phyloP scores from a whole-genome alignment of 2,797 vertebrate genomes.

The Hyperoplus lanceolatus region DNA sequence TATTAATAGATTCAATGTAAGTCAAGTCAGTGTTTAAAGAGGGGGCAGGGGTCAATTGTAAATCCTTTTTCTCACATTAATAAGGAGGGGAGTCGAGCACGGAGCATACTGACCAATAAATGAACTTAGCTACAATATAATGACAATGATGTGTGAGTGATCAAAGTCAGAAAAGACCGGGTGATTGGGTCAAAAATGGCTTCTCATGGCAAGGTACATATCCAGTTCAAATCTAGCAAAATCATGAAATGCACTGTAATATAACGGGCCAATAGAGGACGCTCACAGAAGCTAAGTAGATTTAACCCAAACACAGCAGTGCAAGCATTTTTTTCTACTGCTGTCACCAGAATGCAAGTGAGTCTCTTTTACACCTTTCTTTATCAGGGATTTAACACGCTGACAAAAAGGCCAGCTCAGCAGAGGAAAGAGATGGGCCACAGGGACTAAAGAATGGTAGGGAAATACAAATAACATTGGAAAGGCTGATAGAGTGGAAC shows the following conservation, averaged over 20 bases:
- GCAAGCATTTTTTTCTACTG: constrained; percentile 68
- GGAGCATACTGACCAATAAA: constrained; percentile 1
- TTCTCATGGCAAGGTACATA: constrained; percentile 4
- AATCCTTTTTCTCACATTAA: constrained; percentile 17
- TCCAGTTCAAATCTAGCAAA: constrained; percentile 33
- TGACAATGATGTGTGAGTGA: constrained; percentile 23
- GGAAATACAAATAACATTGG: constrained; percentile 30
- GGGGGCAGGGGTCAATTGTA: neutral
- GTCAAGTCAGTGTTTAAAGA: constrained; percentile 16
- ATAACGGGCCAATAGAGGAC: constrained; percentile 42
- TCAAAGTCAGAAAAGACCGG: neutral
- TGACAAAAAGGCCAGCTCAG: constrained; percentile 74
- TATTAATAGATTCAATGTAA: constrained; percentile 20
- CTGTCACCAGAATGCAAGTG: constrained; percentile 60
- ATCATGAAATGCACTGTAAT: constrained; percentile 50
- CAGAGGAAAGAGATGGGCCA: constrained; percentile 63
- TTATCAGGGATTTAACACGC: constrained; percentile 71
- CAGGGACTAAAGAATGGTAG: constrained; percentile 46
- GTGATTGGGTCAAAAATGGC: constrained; percentile 20
- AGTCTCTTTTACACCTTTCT: constrained; percentile 70
- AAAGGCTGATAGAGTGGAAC: constrained; percentile 26
- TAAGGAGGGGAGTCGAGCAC: constrained; percentile 8
- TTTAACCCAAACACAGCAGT: constrained; percentile 51
- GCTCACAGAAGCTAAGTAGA: constrained; percentile 61
- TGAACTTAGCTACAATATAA: neutral